These are phyloP conservation scores for Mungos mungo DNA, from an alignment of 2,113 vertebrate species.

Conservation along the genomic window DNA sequence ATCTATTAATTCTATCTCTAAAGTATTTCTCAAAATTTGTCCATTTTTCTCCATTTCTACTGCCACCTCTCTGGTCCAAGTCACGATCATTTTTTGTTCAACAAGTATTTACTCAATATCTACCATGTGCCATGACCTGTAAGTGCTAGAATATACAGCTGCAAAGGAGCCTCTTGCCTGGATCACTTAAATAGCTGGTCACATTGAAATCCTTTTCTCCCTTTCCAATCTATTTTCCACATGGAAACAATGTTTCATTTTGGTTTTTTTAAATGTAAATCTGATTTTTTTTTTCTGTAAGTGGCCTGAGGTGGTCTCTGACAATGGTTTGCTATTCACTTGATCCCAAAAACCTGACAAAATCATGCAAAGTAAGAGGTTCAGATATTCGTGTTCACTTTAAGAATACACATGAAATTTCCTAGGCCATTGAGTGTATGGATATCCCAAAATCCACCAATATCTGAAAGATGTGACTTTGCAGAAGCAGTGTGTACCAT, in stretches of 20 bases:
- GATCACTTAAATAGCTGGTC: not conserved
- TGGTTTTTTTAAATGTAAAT: not conserved
- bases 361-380: too few species aligned
- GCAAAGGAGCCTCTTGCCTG: not conserved
- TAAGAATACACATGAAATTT: too few species aligned
- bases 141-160: not conserved
- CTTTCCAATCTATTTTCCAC: not conserved
- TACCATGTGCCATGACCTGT: not conserved
- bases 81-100: not conserved
- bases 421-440: too few species aligned
- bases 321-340: too few species aligned
- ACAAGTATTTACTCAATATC: not conserved
- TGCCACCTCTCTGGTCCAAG: not conserved
- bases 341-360: too few species aligned
- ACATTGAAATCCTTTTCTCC: not conserved
- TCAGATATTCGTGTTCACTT: too few species aligned
- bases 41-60: constrained; percentile 1
- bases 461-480: too few species aligned
- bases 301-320: too few species aligned
- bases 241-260: not conserved
- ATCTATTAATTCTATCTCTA: not conserved
- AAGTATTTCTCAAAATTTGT: constrained; percentile 16
- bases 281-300: not conserved
- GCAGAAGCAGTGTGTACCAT: too few species aligned
- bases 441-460: too few species aligned